Conservation (phyloP, 2,113 vertebrate genomes). For the Heterochromis multidens region DNA sequence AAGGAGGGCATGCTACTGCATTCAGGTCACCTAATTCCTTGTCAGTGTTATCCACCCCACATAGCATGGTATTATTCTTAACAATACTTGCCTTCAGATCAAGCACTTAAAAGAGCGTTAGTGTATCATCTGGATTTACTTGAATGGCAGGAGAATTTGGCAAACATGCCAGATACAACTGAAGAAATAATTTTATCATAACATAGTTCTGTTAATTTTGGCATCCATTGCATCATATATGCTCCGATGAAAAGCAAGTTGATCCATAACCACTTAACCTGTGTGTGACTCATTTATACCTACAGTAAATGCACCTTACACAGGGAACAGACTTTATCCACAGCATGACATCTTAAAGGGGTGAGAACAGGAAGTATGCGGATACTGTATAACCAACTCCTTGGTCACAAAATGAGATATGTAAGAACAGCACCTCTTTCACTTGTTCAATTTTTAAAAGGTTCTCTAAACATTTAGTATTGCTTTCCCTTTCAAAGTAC, state of each 20-base stretch:
- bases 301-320: background rate
- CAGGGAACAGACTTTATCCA: background rate
- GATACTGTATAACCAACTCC: background rate
- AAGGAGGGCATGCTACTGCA: constrained; percentile 65
- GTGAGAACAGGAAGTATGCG: background rate
- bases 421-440: background rate
- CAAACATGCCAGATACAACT: constrained; percentile 14
- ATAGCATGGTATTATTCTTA: constrained; percentile 72
- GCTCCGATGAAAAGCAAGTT: background rate
- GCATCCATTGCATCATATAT: background rate
- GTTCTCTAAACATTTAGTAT: background rate
- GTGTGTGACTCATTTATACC: background rate
- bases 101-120: constrained; percentile 58
- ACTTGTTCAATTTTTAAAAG: too few species aligned
- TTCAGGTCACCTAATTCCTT: constrained; percentile 70
- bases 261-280: background rate
- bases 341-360: background rate
- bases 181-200: background rate
- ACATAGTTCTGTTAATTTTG: background rate
- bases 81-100: constrained; percentile 62
- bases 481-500: background rate
- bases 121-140: constrained; percentile 58
- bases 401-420: background rate
- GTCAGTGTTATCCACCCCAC: constrained; percentile 64
- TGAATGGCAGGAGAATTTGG: constrained; percentile 55